Base-by-base conservation (phyloP, 2,797 vertebrate species). In the Geotrypetes seraphini region DNA sequence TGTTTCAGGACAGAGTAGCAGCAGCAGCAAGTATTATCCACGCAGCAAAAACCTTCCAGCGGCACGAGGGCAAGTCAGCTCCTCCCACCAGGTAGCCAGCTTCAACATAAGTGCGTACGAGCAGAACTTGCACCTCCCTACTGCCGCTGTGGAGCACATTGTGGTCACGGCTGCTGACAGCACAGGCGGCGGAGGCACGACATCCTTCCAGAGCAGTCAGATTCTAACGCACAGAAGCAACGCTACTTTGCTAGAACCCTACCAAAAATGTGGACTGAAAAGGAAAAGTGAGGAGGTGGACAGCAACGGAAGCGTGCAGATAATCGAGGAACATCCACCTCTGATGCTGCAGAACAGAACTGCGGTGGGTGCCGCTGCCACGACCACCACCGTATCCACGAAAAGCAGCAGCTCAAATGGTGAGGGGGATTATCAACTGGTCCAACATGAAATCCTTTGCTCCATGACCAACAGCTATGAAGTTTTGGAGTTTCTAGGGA, bases 221-320 rank as follows among this genome's bases (percentile, higher is more conserved):
- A 47, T 79, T 43, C 81, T 85, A 15, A 67, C 71, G 1, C 81
- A 80, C 26, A 73, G 83, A 61, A 78, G 83, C 66, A 89, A 91
- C 47, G 73, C 84, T 4, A 79, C 83, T 69, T 73, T 87, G 33
- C 79, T 86, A 36, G 87, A 93, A 57, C 78, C 86, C 1, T 90
- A 92, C 71, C 86, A 87, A 78, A 94, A 91, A 84, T 85, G 87
- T 73, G 86, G 89, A 54, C 48, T 92, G 81, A 98, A 98, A 85
- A 78, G 88, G 63, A 91, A 91, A 75, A 87, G 92, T 65, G 92
- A 97, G 60, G 95, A 97, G 73, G 91, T 91, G 4, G 94, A 97
- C 72, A 96, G 93, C 85, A 96, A 93, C 53, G 92, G 96, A 82
- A 98, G 94, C 3, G 95, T 98, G 54, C 94, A 97, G 74, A 97